phyloP scores from a whole-genome alignment of 2,797 vertebrate genomes.

The Lindbergichthys nudifrons region DNA sequence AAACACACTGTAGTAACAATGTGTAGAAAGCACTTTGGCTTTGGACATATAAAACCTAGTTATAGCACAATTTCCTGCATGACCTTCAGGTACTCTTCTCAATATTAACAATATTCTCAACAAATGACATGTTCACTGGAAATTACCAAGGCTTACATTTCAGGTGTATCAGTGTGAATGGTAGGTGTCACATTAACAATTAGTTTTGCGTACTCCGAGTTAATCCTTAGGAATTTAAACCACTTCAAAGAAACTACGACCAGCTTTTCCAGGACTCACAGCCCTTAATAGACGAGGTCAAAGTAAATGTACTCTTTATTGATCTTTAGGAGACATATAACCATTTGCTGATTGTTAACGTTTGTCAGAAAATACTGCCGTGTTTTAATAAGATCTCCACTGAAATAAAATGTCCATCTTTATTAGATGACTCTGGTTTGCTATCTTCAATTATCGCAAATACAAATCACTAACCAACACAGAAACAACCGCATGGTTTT shows the following conservation, averaged over 20 bases:
- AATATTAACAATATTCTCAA: not conserved
- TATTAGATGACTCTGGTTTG: not conserved
- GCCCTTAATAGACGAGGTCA: not conserved
- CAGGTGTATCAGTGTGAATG: not conserved
- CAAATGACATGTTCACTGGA: not conserved
- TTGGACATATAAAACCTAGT: not conserved
- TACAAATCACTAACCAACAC: not conserved
- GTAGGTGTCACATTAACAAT: not conserved
- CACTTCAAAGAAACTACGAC: not conserved
- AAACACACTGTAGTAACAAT: not conserved
- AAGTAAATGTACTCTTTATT: not conserved
- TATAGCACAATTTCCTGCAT: not conserved
- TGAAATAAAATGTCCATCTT: not conserved
- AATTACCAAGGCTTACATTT: not conserved
- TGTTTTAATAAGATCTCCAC: not conserved
- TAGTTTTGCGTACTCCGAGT: not conserved
- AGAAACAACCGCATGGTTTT: not conserved
- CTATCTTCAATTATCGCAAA: not conserved
- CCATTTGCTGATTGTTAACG: slow-evolving; percentile 6
- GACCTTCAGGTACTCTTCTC: not conserved
- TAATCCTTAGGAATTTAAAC: not conserved
- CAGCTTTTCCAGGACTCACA: not conserved
- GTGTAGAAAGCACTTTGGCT: not conserved
- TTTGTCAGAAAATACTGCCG: not conserved
- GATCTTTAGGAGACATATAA: not conserved